Evolutionary conservation across 2,888 invertebrate species (phyloP).

Genomic region (Patella depressa): DNA sequence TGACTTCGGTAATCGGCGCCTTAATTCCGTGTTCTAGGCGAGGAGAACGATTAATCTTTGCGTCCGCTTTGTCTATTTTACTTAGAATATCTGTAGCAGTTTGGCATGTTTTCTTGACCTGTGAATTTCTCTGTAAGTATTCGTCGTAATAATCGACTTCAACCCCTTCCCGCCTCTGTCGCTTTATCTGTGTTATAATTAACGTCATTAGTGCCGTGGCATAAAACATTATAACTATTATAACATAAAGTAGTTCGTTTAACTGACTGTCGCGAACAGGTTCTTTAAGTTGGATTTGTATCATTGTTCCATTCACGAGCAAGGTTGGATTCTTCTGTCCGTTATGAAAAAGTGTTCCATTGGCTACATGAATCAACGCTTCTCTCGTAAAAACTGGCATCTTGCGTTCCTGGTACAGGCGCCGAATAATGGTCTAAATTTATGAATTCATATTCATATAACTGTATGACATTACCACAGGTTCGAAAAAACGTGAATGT

Average conservation of each 20-base stretch:
- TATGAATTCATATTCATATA: too few species aligned
- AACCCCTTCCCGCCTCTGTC: constrained; percentile 52
- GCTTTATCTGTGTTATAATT: constrained; percentile 61
- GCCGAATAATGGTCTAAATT: too few species aligned
- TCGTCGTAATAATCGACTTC: constrained; percentile 66
- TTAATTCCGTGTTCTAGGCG: constrained; percentile 11
- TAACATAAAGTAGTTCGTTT: constrained; percentile 64
- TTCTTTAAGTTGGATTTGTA: constrained; percentile 36
- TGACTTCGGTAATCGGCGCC: too few species aligned
- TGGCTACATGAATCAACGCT: constrained; percentile 10
- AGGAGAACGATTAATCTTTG: constrained; percentile 2
- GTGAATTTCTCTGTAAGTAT: constrained; percentile 58
- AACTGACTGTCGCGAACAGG: constrained; percentile 58
- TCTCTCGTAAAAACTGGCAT: neutral
- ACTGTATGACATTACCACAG: too few species aligned
- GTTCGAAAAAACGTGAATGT: too few species aligned
- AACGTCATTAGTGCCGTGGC: constrained; percentile 63
- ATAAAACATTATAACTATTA: constrained; percentile 65
- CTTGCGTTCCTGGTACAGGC: too few species aligned
- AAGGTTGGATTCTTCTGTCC: constrained; percentile 26
- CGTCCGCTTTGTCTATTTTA: constrained; percentile 15
- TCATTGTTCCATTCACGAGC: constrained; percentile 37
- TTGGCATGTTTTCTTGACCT: constrained; percentile 50
- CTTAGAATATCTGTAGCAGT: constrained; percentile 40
- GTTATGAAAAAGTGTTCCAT: constrained; percentile 21